Evolutionary conservation across 2,113 vertebrate species (phyloP), one percentile per base, ranked within the genome.

Genomic region (Aythya baeri): DNA sequence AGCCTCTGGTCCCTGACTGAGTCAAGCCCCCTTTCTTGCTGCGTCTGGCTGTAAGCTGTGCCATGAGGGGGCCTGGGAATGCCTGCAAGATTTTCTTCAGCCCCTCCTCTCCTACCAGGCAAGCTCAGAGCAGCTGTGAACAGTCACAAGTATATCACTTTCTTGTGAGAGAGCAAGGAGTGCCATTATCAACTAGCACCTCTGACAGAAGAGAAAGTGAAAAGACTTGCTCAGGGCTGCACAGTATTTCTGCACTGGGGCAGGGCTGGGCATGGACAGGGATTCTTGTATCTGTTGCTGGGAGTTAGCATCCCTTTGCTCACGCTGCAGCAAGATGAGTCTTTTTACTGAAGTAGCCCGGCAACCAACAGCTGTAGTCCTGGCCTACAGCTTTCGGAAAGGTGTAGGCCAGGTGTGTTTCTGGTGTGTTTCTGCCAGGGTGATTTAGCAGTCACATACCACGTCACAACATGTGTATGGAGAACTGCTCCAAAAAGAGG

Each of bases 381-480:
- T 86, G 73, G 21, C 73, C 36, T 68, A 8, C 23, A 22, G 57
- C 44, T 52, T 36, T 44, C 25, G 29, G 29, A 36, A 17, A 36
- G 34, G 29, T 58, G 83, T 38, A 38, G 38, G 38, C 38, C 38
- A 38, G 38, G 38, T 11, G 38, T 38, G 38, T 38, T 38, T 38
- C 38, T 38, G 38, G 38, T 38, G 38, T 38, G 38, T 38, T 38
- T 38, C 38, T 38, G 38, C 38, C 38, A 38, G 38, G 38, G 38
- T 38, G 38, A 38, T 38, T 44, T 13, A 41, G 49, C 73, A 83
- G 50, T 21, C 54, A 25, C 38, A 3, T 2, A 4, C 2, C 5
- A 0, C 0, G 10, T 34, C 66, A 22, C 32, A 32, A 3, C 23
- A 9, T 1, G 1, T 4, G 1, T 0, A 0, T 21, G 44, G 32